Conservation (phyloP, 92 coral and sea anemone genomes). For the Meandrina meandrites region DNA sequence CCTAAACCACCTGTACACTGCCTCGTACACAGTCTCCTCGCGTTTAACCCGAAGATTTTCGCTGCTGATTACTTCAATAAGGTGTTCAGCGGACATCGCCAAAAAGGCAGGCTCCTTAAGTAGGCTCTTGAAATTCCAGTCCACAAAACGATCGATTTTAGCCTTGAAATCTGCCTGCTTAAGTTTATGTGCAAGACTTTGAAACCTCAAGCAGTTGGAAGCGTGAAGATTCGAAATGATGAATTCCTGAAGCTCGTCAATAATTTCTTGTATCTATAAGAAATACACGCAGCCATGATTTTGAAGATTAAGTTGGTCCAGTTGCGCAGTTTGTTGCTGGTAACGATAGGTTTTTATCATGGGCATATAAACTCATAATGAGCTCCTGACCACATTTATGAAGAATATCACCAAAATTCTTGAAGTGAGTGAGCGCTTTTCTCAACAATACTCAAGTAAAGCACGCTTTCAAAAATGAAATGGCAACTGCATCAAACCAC, state of each 20-base stretch:
- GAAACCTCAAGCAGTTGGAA: slow-evolving; percentile 76
- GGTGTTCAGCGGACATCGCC: slow-evolving; percentile 65
- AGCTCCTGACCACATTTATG: no score
- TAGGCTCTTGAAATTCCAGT: slow-evolving; percentile 80
- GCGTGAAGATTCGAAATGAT: slow-evolving; percentile 56
- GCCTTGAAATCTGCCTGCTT: slow-evolving; percentile 60
- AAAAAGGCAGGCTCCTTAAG: slow-evolving; percentile 64
- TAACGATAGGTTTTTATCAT: no score
- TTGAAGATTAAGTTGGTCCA: background rate
- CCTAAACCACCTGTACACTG: slow-evolving; percentile 83
- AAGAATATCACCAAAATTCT: no score
- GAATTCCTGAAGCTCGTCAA: slow-evolving; percentile 62
- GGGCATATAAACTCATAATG: no score
- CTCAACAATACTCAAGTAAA: no score
- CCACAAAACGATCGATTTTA: slow-evolving; percentile 84
- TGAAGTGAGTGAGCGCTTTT: no score
- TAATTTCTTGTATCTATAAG: slow-evolving; percentile 65
- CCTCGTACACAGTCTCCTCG: slow-evolving; percentile 93
- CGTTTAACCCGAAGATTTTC: slow-evolving; percentile 76
- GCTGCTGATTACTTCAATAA: slow-evolving; percentile 69
- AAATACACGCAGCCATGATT: background rate
- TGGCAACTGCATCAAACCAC: no score
- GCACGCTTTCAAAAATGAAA: no score
- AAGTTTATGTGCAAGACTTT: slow-evolving; percentile 59
- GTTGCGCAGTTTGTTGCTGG: no score